Evolutionary conservation across 2,888 invertebrate genomes (phyloP), one percentile per base, ranked within the genome.

Genomic region (Scaptomyza polygonia): DNA sequence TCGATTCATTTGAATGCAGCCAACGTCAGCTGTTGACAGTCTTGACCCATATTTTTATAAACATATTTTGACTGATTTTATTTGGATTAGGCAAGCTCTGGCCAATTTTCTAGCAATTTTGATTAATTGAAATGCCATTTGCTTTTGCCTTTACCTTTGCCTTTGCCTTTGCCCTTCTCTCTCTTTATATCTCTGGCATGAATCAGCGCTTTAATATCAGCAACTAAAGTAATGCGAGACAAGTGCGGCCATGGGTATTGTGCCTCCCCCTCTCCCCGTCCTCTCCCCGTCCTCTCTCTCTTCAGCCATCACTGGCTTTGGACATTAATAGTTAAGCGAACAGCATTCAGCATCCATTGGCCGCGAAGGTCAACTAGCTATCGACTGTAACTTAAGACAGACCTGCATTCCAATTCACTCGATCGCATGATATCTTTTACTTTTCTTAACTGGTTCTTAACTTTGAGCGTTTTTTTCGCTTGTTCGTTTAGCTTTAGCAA

Each of bases 1-100:
- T 66, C 62, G 64, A 54, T 68, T 75, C 64, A 80, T 80, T 80
- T 82, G 73, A 82, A 86, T 80, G 75, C 78, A 65, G 39, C 18
- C 66, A 58, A 51, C 61, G 61, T 66, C 54, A 40, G 21, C 43
- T 48, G 36, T 53, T 32, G 45, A 32, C 47, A 77, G 58, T 87
- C 82, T 81, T 85, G 87, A 82, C 82, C 87, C 56, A 67, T 86
- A 6, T 16, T 18, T 43, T 40, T 62, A 5, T n/a, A 30, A 18
- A 11, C n/a, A n/a, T 11, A 11, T 54, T 54, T 47, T 44, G 39
- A 12, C 16, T 34, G 16, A 48, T 53, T 66, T 59, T 12, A 12
- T n/a, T 14, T 21, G 67, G 70, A 32, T 87, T 78, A 78, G 88
- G 69, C 70, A 54, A 68, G 85, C 77, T 73, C 39, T 16, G 65